Conservation (phyloP, 2,113 vertebrate species). For the Neodontobutis hainanensis region DNA sequence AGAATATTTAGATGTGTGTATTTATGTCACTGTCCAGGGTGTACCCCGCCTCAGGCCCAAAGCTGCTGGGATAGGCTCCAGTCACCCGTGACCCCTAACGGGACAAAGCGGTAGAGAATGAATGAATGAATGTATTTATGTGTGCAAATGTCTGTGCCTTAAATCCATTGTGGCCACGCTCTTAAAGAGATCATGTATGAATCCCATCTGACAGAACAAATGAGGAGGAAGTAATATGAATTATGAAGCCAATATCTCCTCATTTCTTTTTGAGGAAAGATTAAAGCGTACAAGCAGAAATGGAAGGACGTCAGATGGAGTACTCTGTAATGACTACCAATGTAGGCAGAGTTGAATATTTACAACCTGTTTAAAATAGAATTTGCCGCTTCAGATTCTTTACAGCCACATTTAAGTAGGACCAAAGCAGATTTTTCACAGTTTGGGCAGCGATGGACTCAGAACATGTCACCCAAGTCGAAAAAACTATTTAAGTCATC, state of each 20-base stretch:
- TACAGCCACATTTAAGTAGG: slow-evolving; percentile 28
- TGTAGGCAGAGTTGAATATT: slow-evolving; percentile 10
- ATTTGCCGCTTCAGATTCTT: slow-evolving; percentile 24
- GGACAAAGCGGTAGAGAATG: too few relatives aligned
- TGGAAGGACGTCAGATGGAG: slow-evolving; percentile 14
- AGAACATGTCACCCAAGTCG: slow-evolving; percentile 30
- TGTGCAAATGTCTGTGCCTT: slow-evolving; percentile 18
- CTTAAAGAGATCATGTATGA: slow-evolving; percentile 41
- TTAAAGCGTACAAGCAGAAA: neutral
- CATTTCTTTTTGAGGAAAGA: slow-evolving; percentile 13
- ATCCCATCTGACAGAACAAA: slow-evolving; percentile 32
- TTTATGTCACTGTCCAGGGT: too few relatives aligned
- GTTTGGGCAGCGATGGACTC: slow-evolving; percentile 31
- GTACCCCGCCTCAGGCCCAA: too few relatives aligned
- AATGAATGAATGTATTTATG: slow-evolving; percentile 2
- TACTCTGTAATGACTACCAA: slow-evolving; percentile 21
- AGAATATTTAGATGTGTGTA: slow-evolving; percentile 1
- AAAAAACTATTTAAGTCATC: slow-evolving; percentile 39
- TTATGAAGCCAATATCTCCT: slow-evolving; percentile 13
- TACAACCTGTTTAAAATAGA: slow-evolving; percentile 37
- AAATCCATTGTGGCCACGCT: slow-evolving; percentile 30
- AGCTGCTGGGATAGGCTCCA: too few relatives aligned
- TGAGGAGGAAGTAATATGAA: slow-evolving; percentile 5
- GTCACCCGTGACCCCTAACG: too few relatives aligned
- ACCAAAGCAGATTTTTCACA: slow-evolving; percentile 14